Evolutionary conservation across 2,888 invertebrate species (phyloP).

Genomic region (Campopleginae sp.): DNA sequence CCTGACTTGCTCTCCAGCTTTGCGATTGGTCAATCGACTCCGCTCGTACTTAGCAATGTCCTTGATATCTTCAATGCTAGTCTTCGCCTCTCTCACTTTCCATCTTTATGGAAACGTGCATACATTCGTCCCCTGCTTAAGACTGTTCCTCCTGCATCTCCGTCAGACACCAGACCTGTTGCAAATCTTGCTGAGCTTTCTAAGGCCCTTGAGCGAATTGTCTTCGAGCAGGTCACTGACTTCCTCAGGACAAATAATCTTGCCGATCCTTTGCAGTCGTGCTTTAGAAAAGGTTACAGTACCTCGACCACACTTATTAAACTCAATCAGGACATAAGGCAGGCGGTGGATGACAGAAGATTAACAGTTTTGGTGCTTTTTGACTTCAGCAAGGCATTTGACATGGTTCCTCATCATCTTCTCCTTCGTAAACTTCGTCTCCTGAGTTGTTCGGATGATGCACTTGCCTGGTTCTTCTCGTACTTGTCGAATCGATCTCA

Average conservation of each 20-base stretch:
- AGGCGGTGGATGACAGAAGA: neutral
- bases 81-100: neutral
- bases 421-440: neutral
- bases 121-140: neutral
- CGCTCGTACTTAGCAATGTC: no score
- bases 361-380: neutral
- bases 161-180: slow-evolving; percentile 8
- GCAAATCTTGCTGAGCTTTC: slow-evolving; percentile 13
- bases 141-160: neutral
- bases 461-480: neutral
- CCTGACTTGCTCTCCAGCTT: no score
- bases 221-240: neutral
- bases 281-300: neutral
- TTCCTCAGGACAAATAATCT: neutral
- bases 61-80: neutral
- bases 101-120: neutral
- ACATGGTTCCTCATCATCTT: neutral
- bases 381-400: neutral
- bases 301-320: no score
- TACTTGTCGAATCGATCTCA: neutral
- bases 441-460: no score
- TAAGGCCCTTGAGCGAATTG: neutral
- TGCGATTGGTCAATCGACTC: neutral
- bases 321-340: no score
- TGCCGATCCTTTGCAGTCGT: neutral